Percentiles rank a stretch among this genome's conserved stretches.
phyloP scores from a whole-genome alignment of 2,797 vertebrate genomes.

The Typhlichthys subterraneus region DNA sequence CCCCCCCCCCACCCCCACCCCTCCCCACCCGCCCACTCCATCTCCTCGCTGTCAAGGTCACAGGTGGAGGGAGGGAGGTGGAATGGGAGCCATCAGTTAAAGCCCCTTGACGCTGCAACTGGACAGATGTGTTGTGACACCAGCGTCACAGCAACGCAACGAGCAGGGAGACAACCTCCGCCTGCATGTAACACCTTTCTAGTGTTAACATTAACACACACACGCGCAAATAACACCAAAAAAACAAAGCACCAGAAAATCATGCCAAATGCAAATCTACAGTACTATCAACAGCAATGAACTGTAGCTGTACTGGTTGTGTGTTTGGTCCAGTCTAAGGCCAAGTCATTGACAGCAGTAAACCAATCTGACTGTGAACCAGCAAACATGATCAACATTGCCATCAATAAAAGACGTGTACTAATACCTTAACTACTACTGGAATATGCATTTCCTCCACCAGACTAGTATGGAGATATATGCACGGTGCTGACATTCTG shows the following conservation, averaged over 20 bases:
- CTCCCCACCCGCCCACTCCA: conserved; percentile 7
- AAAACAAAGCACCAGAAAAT: conserved; percentile 1
- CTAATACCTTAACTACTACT: too few relatives aligned
- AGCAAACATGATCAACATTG: conserved; percentile 2
- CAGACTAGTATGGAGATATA: too few relatives aligned
- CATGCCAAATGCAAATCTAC: background rate
- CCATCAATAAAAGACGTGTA: too few relatives aligned
- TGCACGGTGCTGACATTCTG: too few relatives aligned
- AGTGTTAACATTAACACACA: background rate
- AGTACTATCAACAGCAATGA: conserved; percentile 11
- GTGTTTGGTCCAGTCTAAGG: conserved; percentile 27
- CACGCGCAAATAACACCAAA: background rate
- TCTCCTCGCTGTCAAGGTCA: conserved; percentile 55
- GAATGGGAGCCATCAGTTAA: conserved; percentile 41
- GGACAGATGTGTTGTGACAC: conserved; percentile 21
- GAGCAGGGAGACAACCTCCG: conserved; percentile 16
- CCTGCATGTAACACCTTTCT: background rate
- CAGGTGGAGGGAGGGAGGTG: conserved; percentile 27
- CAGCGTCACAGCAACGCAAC: conserved; percentile 18
- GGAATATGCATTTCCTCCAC: too few relatives aligned
- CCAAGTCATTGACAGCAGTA: background rate
- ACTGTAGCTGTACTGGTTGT: conserved; percentile 5
- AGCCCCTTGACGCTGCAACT: conserved; percentile 25
- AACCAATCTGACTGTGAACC: conserved; percentile 27
- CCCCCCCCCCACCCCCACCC: conserved; percentile 34